Percentiles rank a stretch among this genome's conserved stretches.
phyloP scores from a whole-genome alignment of 2,888 invertebrate genomes.

The Drosophila prolongata region DNA sequence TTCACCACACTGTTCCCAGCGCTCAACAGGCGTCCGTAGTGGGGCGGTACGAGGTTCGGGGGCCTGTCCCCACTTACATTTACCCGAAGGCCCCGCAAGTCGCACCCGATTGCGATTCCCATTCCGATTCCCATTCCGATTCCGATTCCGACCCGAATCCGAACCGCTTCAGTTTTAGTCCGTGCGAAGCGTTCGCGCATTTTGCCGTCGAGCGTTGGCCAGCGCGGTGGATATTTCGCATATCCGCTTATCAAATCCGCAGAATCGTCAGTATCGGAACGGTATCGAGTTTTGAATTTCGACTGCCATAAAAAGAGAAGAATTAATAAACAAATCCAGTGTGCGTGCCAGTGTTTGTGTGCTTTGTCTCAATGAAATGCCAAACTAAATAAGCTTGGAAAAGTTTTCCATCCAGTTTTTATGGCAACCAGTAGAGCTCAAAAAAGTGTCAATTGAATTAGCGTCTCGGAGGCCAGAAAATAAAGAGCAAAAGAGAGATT shows the following conservation, averaged over 20 bases:
- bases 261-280: conserved; percentile 5
- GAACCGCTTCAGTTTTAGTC: conserved; percentile 37
- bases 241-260: conserved; percentile 23
- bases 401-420: conserved; percentile 69
- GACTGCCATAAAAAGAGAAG: conserved; percentile 34
- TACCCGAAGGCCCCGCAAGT: conserved; percentile 10
- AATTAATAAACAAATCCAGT: conserved; percentile 43
- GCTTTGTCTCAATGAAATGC: conserved; percentile 61
- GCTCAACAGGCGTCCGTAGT: conserved; percentile 17
- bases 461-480: conserved; percentile 42
- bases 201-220: conserved; percentile 77
- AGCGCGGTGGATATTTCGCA: conserved; percentile 73
- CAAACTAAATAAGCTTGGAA: conserved; percentile 39
- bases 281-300: conserved; percentile 15
- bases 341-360: conserved; percentile 20
- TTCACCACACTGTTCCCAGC: conserved; percentile 18
- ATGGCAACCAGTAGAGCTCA: conserved; percentile 28
- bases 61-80: conserved; percentile 19
- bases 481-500: conserved; percentile 36
- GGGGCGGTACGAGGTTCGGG: conserved; percentile 25
- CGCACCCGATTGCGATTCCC: conserved; percentile 23
- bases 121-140: conserved; percentile 22
- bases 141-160: conserved; percentile 23
- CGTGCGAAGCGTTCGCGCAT: conserved; percentile 71
- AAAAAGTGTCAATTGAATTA: conserved; percentile 73